phyloP scores from a whole-genome alignment of 2,888 invertebrate genomes.

The Stenoptilia bipunctidactyla region DNA sequence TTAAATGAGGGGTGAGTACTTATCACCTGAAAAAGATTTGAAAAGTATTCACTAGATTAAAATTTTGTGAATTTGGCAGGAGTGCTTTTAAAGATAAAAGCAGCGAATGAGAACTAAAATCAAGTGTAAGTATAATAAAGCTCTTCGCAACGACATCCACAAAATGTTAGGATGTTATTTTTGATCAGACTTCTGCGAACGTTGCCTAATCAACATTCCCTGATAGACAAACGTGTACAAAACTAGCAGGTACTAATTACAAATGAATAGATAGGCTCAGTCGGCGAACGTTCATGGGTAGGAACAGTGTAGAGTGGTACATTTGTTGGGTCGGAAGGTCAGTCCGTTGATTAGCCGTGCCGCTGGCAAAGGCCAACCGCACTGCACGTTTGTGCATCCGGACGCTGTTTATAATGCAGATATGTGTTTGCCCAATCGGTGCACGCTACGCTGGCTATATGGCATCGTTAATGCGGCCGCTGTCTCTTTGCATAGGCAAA shows the following conservation, averaged over 20 bases:
- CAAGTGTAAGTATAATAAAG: too few relatives aligned
- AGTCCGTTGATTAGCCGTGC: slow-evolving; percentile 65
- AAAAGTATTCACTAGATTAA: too few relatives aligned
- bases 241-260: slow-evolving; percentile 10
- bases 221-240: slow-evolving; percentile 17
- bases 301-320: slow-evolving; percentile 24
- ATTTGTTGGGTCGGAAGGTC: slow-evolving; percentile 62
- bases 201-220: slow-evolving; percentile 13
- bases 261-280: not conserved
- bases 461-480: slow-evolving; percentile 69
- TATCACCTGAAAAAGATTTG: too few relatives aligned
- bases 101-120: too few relatives aligned
- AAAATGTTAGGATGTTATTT: too few relatives aligned
- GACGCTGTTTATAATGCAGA: slow-evolving; percentile 72
- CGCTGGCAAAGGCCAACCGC: slow-evolving; percentile 67
- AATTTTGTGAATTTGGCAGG: too few relatives aligned
- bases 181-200: not conserved
- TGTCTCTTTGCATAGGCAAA: slow-evolving; percentile 72
- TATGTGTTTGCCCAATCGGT: slow-evolving; percentile 72
- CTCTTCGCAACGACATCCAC: too few relatives aligned
- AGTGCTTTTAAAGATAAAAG: too few relatives aligned
- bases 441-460: slow-evolving; percentile 70
- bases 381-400: slow-evolving; percentile 66
- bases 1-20: too few relatives aligned
- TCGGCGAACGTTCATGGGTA: slow-evolving; percentile 7